Percentiles rank a stretch among this genome's conserved stretches.
phyloP scores from a whole-genome alignment of 2,888 invertebrate species.

The Andrena haemorrhoa region DNA sequence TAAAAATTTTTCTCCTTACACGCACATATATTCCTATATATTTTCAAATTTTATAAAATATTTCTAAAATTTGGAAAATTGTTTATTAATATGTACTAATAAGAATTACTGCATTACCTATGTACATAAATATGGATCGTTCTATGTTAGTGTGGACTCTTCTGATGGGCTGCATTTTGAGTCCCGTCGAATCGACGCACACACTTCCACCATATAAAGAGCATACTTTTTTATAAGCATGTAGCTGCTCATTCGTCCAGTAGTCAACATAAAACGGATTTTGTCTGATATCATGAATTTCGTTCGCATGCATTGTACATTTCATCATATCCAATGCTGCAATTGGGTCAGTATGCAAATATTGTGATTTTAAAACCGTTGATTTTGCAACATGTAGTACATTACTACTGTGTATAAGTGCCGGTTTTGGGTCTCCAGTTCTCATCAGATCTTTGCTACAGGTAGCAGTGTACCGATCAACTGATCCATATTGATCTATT shows the following conservation, averaged over 20 bases:
- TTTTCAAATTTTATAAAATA: constrained; percentile 8
- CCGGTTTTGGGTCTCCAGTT: not conserved
- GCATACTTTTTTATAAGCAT: not conserved
- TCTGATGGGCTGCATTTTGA: not conserved
- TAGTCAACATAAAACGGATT: not conserved
- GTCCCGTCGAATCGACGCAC: constrained; percentile 2
- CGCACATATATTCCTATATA: constrained; percentile 4
- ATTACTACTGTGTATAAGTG: not conserved
- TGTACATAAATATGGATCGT: constrained; percentile 2
- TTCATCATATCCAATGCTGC: not conserved
- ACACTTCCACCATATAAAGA: not conserved
- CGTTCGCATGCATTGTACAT: not conserved
- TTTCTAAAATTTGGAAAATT: not conserved
- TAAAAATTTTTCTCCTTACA: not conserved
- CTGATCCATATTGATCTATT: not conserved
- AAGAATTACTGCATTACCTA: constrained; percentile 2
- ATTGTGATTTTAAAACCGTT: not conserved
- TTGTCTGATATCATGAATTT: not conserved
- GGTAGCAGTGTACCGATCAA: not conserved
- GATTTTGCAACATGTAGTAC: constrained; percentile 5
- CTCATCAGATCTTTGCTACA: not conserved
- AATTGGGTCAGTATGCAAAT: not conserved
- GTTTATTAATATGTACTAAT: constrained; percentile 4
- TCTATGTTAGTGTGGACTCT: not conserved
- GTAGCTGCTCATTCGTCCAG: not conserved